Percentiles rank a stretch among this genome's conserved stretches.
These are phyloP conservation scores for Xanthia togata DNA, from an alignment of 2,888 invertebrate species.

Conservation along the genomic window DNA sequence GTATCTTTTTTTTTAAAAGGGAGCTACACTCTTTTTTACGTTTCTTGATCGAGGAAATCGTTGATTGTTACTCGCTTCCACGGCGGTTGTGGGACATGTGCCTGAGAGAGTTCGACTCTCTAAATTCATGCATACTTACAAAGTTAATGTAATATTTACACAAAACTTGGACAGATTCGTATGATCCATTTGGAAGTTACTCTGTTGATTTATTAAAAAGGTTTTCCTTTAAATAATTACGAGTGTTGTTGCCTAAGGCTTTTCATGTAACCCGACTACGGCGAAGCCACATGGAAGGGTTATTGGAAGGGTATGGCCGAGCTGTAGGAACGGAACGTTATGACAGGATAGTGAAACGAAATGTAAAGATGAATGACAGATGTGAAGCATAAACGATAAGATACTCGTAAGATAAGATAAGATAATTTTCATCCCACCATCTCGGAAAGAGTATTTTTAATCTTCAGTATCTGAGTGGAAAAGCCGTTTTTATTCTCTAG, in stretches of 20 bases:
- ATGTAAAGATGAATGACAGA: no score
- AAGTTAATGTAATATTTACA: constrained; percentile 37
- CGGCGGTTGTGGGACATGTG: background rate
- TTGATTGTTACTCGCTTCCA: background rate
- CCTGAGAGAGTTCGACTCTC: background rate
- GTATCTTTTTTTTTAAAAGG: background rate
- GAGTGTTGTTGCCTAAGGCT: background rate
- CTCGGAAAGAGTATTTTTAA: no score
- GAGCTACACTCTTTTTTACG: background rate
- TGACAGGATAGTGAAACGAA: no score
- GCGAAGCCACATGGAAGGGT: no score
- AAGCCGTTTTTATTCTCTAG: no score
- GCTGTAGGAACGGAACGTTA: no score
- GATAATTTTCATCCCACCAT: no score
- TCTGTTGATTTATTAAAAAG: constrained; percentile 28
- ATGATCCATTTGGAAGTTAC: constrained; percentile 22
- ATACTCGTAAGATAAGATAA: no score
- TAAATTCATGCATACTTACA: constrained; percentile 30
- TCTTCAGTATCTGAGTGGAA: no score
- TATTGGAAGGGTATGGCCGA: no score
- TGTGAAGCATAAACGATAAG: no score
- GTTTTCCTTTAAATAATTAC: background rate
- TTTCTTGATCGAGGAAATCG: background rate
- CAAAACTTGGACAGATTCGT: constrained; percentile 21
- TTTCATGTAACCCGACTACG: no score